phyloP scores from a whole-genome alignment of 2,888 invertebrate genomes.

The Thecophora atra region DNA sequence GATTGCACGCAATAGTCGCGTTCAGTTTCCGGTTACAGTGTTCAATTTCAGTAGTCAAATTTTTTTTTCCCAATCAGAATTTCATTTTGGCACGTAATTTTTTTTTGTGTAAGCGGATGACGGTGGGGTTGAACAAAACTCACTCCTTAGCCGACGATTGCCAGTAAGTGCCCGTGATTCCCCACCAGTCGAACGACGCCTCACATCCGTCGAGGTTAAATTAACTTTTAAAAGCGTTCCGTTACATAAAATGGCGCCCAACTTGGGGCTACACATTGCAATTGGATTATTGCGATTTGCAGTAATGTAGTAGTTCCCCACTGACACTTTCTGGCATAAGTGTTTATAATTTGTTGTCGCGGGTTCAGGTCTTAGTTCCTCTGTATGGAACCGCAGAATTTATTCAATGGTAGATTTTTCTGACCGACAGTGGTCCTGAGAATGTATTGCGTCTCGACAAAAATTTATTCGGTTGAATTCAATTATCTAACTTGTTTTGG shows the following conservation, averaged over 20 bases:
- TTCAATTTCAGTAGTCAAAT: too few relatives aligned
- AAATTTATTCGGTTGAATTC: background rate
- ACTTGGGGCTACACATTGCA: background rate
- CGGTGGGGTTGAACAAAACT: background rate
- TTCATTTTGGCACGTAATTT: background rate
- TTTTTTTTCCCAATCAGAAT: constrained; percentile 1
- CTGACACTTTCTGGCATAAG: constrained; percentile 15
- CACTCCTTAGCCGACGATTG: background rate
- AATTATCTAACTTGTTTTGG: constrained; percentile 5
- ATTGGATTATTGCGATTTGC: background rate
- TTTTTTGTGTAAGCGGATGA: background rate
- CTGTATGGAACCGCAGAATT: constrained; percentile 16
- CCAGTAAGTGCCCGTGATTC: background rate
- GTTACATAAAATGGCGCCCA: background rate
- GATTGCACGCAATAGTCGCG: too few relatives aligned
- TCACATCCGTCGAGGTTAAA: too few relatives aligned
- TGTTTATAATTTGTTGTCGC: background rate
- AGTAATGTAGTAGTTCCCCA: constrained; percentile 3
- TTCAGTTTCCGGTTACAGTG: too few relatives aligned
- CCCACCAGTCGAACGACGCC: background rate
- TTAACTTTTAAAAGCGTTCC: background rate
- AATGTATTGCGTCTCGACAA: background rate
- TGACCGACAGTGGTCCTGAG: constrained; percentile 6
- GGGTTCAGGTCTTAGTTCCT: background rate
- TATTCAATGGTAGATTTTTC: constrained; percentile 8